Evolutionary conservation across 1,140 invertebrate genomes (phyloP), one percentile per base, ranked within the genome.

Genomic region (Drosophila ogumai): DNA sequence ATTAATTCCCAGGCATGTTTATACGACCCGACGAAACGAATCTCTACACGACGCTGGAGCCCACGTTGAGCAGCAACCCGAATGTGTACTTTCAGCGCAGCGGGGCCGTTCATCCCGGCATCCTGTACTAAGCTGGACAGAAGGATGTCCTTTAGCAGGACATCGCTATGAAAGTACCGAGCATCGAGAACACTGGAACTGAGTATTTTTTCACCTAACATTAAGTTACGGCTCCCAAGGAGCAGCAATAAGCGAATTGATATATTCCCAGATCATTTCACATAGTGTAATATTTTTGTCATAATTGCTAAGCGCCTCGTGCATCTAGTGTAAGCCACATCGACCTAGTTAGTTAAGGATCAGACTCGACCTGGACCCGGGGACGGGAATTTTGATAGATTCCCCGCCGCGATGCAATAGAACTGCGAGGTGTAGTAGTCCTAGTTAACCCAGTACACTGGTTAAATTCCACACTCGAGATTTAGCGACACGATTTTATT

Each of bases 51-150:
- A 97, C 96, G 56, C 93, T 96, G 76, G 96, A 97, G 93, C 96
- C 96, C 59, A 97, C 96, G 56, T 93, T 97, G 87, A 97, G 96
- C 92, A 96, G 95, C 90, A 97, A 97, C 93, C 96, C 96, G 58
- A 97, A 97, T 93, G 96, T 97, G 28, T 97, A 95, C 92, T 97
- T 97, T 92, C 96, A 97, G 92, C 94, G 96, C 78, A 95, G 96
- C 79, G 94, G 94, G 78, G 95, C 95, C 47, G 94, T 96, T 80
- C 96, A 96, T 94, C 95, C 95, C 72, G 96, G 96, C 92, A 96
- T 97, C 95, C 96, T 97, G 94, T 97, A 97, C 92, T 97, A 93
- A 69, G 31, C 32, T 25, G 40, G 10, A 12, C 15, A 13, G 25
- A 22, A 4, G 13, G 6, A 47, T 25, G 47, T 50, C 47, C 47